Evolutionary conservation across 1,140 invertebrate genomes (phyloP).

Genomic region (Trialeurodes vaporariorum): DNA sequence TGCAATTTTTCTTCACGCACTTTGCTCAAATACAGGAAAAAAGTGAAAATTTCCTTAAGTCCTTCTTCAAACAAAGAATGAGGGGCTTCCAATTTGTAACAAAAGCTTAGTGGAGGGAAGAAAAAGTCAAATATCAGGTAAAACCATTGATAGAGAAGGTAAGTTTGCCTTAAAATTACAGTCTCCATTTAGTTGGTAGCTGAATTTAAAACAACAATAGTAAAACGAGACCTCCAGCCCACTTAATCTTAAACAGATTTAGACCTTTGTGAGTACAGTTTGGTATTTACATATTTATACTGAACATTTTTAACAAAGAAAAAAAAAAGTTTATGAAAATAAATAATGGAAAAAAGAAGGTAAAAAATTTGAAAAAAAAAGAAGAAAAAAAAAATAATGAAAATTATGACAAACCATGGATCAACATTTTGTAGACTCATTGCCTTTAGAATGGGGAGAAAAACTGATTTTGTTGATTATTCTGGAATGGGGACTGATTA

Average conservation of each 20-base stretch:
- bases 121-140: too few relatives aligned
- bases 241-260: background rate
- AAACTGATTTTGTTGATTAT: background rate
- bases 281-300: background rate
- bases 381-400: background rate
- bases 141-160: too few relatives aligned
- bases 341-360: background rate
- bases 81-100: too few relatives aligned
- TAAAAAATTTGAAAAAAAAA: background rate
- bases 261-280: background rate
- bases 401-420: background rate
- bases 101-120: too few relatives aligned
- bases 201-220: too few relatives aligned
- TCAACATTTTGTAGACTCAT: background rate
- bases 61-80: too few relatives aligned
- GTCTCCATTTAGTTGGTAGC: too few relatives aligned
- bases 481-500: background rate
- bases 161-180: too few relatives aligned
- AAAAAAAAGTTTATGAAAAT: too few relatives aligned
- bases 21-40: too few relatives aligned
- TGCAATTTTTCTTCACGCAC: too few relatives aligned
- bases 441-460: background rate
- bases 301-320: background rate
- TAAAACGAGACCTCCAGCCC: background rate
- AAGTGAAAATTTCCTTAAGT: too few relatives aligned